Evolutionary conservation across 1,140 invertebrate species (phyloP).

Genomic region (Microplitis demolitor): DNA sequence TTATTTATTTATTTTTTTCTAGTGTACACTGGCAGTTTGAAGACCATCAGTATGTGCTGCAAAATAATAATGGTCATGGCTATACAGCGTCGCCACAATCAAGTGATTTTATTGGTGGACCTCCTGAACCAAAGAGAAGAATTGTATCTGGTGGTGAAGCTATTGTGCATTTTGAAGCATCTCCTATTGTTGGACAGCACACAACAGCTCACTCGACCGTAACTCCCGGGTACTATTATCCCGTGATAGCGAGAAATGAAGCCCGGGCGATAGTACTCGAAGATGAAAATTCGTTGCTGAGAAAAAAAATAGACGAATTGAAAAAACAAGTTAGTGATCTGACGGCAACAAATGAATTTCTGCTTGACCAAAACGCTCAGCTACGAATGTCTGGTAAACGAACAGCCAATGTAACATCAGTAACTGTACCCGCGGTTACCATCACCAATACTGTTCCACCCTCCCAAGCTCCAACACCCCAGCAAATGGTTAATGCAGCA

Average conservation of each 20-base stretch:
- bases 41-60: constrained; percentile 49
- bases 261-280: constrained; percentile 67
- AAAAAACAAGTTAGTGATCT: constrained; percentile 74
- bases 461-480: constrained; percentile 58
- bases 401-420: constrained; percentile 61
- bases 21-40: constrained; percentile 56
- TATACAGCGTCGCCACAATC: constrained; percentile 47
- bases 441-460: constrained; percentile 64
- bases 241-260: constrained; percentile 56
- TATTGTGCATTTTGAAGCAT: constrained; percentile 54
- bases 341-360: constrained; percentile 81
- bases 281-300: constrained; percentile 75
- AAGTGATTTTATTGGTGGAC: constrained; percentile 50
- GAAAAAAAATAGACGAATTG: constrained; percentile 75
- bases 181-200: constrained; percentile 49
- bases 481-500: constrained; percentile 60
- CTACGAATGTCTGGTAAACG: constrained; percentile 70
- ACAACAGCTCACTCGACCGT: constrained; percentile 41
- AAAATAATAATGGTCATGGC: constrained; percentile 37
- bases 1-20: constrained; percentile 18
- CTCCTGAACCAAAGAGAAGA: constrained; percentile 53
- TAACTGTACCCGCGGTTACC: constrained; percentile 66
- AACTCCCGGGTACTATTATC: constrained; percentile 54
- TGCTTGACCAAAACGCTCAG: constrained; percentile 81
- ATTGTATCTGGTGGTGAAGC: constrained; percentile 54